Conservation (phyloP, 2,888 invertebrate species). For the Drepanosiphum platanoidis region DNA sequence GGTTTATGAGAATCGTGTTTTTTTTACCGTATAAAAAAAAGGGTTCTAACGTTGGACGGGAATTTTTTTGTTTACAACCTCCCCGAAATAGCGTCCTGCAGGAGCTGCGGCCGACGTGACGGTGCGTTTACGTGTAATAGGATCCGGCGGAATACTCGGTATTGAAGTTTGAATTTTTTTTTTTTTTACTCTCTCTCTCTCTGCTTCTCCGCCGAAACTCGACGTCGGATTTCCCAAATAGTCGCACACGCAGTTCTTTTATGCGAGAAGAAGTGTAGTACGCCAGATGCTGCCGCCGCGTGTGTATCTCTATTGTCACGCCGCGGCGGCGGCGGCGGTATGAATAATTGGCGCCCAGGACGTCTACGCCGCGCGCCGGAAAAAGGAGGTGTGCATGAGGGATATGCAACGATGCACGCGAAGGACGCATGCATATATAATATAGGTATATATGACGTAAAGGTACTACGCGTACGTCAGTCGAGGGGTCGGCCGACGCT, state of each 20-base stretch:
- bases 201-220: not conserved
- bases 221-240: not conserved
- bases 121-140: no score
- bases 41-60: no score
- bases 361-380: no score
- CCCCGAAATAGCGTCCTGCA: no score
- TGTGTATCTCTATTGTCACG: not conserved
- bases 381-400: not conserved
- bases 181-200: no score
- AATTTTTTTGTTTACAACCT: no score
- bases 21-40: no score
- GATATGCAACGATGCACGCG: not conserved
- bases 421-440: not conserved
- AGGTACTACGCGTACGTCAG: not conserved
- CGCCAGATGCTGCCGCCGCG: conserved; percentile 7
- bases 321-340: no score
- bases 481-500: not conserved
- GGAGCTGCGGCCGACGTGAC: not conserved
- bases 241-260: not conserved
- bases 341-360: not conserved
- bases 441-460: not conserved
- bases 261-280: not conserved
- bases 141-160: no score
- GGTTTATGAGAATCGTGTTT: no score
- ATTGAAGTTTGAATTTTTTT: no score